Evolutionary conservation across 2,113 vertebrate species (phyloP).

Genomic region (Mellivora capensis): DNA sequence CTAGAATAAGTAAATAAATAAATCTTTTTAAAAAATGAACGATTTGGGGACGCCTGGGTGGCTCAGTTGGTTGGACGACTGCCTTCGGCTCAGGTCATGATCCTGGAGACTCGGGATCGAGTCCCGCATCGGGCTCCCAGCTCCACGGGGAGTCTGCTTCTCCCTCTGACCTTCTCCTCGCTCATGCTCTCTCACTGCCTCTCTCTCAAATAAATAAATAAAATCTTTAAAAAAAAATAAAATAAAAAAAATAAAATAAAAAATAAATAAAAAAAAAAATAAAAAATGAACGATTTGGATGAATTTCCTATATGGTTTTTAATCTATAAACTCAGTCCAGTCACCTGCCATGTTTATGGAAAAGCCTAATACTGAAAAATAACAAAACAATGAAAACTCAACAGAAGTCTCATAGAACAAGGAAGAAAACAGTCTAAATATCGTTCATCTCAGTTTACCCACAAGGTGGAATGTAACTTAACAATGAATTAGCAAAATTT

Average conservation of each 20-base stretch:
- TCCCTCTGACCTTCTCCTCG: too few relatives aligned
- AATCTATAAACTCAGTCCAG: background rate
- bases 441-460: background rate
- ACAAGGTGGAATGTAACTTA: background rate
- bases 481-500: background rate
- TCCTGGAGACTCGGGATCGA: too few relatives aligned
- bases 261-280: background rate
- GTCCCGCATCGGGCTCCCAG: too few relatives aligned
- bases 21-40: background rate
- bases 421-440: background rate
- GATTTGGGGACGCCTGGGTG: background rate
- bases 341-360: background rate
- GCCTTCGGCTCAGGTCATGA: too few relatives aligned
- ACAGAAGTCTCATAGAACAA: background rate
- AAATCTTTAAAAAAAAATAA: too few relatives aligned
- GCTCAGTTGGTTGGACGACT: too few relatives aligned
- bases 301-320: background rate
- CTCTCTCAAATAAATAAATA: too few relatives aligned
- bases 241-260: too few relatives aligned
- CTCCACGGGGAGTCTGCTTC: too few relatives aligned
- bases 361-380: conserved; percentile 26
- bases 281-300: background rate
- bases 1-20: background rate
- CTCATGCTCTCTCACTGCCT: too few relatives aligned
- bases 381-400: background rate